Percentiles rank a stretch among this genome's conserved stretches.
Evolutionary conservation across 2,797 vertebrate genomes (phyloP).

Genomic region (Mormyrus hasselquistii): DNA sequence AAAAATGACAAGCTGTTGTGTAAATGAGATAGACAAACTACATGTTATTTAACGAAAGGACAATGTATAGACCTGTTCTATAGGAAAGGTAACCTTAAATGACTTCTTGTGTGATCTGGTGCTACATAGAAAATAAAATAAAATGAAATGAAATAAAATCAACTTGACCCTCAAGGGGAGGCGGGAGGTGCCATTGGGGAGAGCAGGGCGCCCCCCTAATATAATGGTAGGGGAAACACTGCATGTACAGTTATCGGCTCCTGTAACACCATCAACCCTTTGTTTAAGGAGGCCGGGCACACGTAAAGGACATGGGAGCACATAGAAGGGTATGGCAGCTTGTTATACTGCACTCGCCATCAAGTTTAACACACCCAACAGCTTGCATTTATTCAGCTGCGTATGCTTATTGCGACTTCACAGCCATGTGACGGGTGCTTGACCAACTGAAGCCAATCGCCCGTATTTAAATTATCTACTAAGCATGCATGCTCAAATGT

Average conservation of each 20-base stretch:
- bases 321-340: background rate
- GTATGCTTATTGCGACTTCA: background rate
- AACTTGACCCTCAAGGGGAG: no score
- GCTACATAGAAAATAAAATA: no score
- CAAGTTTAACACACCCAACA: background rate
- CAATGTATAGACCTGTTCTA: no score
- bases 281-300: constrained; percentile 38
- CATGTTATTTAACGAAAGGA: no score
- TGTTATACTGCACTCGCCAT: background rate
- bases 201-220: background rate
- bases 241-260: constrained; percentile 56
- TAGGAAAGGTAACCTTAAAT: no score
- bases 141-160: no score
- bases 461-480: constrained; percentile 5
- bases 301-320: background rate
- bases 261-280: constrained; percentile 66
- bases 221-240: background rate
- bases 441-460: constrained; percentile 32
- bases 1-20: no score
- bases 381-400: background rate
- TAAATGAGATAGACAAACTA: no score
- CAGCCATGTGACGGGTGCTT: background rate
- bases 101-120: no score
- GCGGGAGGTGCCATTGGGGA: no score
- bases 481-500: background rate